Evolutionary conservation across 1,140 invertebrate genomes (phyloP).

Genomic region (Patella vulgata): DNA sequence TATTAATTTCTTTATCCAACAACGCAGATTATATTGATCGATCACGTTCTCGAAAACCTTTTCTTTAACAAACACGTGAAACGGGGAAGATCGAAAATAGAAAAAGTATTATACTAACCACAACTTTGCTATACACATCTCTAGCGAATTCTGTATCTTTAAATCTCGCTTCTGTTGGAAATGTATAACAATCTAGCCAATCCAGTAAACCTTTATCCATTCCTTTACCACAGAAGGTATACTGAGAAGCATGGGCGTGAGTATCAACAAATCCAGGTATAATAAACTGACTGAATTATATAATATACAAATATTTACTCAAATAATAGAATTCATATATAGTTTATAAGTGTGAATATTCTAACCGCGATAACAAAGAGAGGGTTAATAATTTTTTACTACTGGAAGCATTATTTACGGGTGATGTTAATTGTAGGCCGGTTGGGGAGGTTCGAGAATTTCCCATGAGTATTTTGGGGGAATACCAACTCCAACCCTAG

Average conservation of each 20-base stretch:
- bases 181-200: constrained; percentile 89
- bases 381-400: too few species aligned
- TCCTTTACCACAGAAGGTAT: constrained; percentile 83
- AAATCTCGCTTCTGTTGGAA: constrained; percentile 83
- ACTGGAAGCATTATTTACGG: too few species aligned
- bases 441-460: not conserved
- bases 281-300: constrained; percentile 73
- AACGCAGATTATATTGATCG: too few species aligned
- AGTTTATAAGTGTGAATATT: not conserved
- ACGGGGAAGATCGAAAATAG: too few species aligned
- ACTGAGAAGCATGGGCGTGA: constrained; percentile 90
- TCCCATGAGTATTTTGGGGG: not conserved
- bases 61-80: too few species aligned
- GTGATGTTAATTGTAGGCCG: too few species aligned
- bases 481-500: too few species aligned
- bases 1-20: too few species aligned
- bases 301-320: not conserved
- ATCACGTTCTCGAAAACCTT: too few species aligned
- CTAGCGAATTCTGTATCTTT: constrained; percentile 76
- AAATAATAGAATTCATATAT: not conserved
- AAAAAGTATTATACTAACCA: too few species aligned
- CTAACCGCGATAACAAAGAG: not conserved
- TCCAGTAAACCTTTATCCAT: constrained; percentile 82
- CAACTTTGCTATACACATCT: constrained; percentile 78
- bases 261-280: constrained; percentile 90